Evolutionary conservation across 1,140 invertebrate genomes (phyloP).

Genomic region (Drosophila mojavensis): DNA sequence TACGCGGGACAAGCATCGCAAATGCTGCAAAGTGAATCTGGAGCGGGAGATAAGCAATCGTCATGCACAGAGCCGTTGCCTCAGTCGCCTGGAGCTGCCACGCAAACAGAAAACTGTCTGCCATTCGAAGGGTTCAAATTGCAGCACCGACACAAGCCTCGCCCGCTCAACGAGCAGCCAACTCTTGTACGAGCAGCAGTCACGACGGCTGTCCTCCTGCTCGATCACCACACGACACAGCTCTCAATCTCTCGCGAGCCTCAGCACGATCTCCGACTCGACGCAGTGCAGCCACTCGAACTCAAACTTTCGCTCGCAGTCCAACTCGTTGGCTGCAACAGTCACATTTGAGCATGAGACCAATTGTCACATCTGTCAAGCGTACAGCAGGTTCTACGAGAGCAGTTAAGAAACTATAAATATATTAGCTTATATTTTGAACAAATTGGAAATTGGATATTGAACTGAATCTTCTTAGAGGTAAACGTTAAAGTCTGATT

Average conservation of each 20-base stretch:
- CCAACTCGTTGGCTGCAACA: too few relatives aligned
- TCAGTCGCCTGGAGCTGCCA: constrained; percentile 40
- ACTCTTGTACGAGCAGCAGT: not conserved
- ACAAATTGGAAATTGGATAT: not conserved
- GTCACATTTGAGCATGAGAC: constrained; percentile 51
- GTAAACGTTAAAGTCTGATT: constrained; percentile 67
- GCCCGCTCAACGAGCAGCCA: constrained; percentile 3
- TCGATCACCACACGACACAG: constrained; percentile 59
- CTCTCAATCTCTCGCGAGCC: constrained; percentile 25
- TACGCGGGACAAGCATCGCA: constrained; percentile 50
- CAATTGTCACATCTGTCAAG: constrained; percentile 64
- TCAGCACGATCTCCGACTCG: constrained; percentile 46
- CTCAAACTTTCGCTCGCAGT: not conserved
- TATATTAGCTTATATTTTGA: constrained; percentile 37
- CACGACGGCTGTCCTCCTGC: constrained; percentile 50
- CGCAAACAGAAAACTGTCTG: constrained; percentile 68
- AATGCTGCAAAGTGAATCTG: constrained; percentile 20
- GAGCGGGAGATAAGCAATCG: constrained; percentile 39
- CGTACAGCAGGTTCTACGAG: constrained; percentile 54
- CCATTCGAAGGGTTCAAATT: constrained; percentile 52
- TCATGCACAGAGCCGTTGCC: constrained; percentile 53
- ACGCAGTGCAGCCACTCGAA: constrained; percentile 37
- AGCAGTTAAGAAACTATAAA: constrained; percentile 7
- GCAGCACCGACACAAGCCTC: constrained; percentile 23
- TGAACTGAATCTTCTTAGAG: constrained; percentile 24